Evolutionary conservation across 2,113 vertebrate species (phyloP).

Genomic region (Ramphastos sulfuratus): DNA sequence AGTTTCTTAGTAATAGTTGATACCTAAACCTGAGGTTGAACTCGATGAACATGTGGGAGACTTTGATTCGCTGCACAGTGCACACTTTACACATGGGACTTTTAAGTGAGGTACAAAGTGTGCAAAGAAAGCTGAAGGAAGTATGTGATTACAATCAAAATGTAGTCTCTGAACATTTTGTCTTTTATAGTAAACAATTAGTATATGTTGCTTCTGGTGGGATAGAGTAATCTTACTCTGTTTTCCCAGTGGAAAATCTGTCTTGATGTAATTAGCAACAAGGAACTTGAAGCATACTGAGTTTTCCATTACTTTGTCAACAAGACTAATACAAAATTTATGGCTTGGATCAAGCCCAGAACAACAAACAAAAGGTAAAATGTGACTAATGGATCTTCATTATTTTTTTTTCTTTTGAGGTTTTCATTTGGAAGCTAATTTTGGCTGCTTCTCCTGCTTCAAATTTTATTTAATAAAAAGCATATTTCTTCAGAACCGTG

Average conservation of each 20-base stretch:
- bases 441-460: constrained; percentile 36
- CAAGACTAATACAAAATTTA: constrained; percentile 37
- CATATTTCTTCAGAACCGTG: constrained; percentile 44
- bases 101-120: background rate
- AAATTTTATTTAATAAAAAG: constrained; percentile 53
- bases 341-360: constrained; percentile 38
- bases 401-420: constrained; percentile 50
- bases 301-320: constrained; percentile 60
- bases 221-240: background rate
- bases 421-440: constrained; percentile 45
- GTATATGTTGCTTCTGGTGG: constrained; percentile 34
- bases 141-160: background rate
- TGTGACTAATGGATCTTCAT: background rate
- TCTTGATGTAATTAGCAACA: constrained; percentile 53
- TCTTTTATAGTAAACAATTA: constrained; percentile 40
- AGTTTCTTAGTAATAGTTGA: background rate
- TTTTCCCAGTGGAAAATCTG: constrained; percentile 28
- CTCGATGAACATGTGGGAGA: background rate
- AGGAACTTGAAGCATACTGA: constrained; percentile 33
- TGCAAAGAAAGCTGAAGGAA: background rate
- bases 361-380: constrained; percentile 55
- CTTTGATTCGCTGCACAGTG: background rate
- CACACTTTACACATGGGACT: background rate
- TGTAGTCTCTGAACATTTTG: constrained; percentile 21
- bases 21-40: background rate